Evolutionary conservation across 1,140 invertebrate genomes (phyloP).

Genomic region (Cherax quadricarinatus): DNA sequence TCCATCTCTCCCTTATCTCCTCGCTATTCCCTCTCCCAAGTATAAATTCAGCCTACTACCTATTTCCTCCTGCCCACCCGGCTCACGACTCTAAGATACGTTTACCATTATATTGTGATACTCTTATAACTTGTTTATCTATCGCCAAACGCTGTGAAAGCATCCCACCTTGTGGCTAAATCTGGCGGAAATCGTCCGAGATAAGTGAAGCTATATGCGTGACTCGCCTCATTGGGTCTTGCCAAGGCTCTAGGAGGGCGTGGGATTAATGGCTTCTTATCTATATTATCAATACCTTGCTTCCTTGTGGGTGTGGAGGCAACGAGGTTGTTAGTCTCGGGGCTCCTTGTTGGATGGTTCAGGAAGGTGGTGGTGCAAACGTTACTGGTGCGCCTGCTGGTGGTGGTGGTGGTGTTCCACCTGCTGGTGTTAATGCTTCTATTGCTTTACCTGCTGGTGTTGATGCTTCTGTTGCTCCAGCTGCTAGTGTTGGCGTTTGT

Average conservation of each 20-base stretch:
- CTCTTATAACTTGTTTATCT: not conserved
- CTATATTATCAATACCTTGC: constrained; percentile 14
- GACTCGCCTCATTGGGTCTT: constrained; percentile 6
- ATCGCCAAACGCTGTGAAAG: not conserved
- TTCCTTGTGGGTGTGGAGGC: too few species aligned
- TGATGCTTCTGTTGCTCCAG: too few species aligned
- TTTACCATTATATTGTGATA: not conserved
- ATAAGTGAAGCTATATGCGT: constrained; percentile 15
- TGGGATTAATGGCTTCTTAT: constrained; percentile 22
- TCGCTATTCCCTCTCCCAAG: not conserved
- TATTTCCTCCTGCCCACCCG: not conserved
- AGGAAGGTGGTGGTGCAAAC: too few species aligned
- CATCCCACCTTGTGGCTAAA: not conserved
- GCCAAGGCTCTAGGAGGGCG: not conserved
- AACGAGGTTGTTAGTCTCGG: too few species aligned
- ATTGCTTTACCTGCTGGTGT: too few species aligned
- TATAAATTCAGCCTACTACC: not conserved
- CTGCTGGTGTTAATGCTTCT: too few species aligned
- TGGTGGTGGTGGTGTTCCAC: too few species aligned
- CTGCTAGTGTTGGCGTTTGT: too few species aligned
- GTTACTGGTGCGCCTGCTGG: too few species aligned
- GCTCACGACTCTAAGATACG: not conserved
- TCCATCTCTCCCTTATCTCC: not conserved
- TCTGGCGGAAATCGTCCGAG: constrained; percentile 32
- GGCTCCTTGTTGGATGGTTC: too few species aligned